Percentiles rank a stretch among this genome's conserved stretches.
phyloP scores from a whole-genome alignment of 30 jellyfish, hydroid and myxozoan genomes.

The Catostylus mosaicus region DNA sequence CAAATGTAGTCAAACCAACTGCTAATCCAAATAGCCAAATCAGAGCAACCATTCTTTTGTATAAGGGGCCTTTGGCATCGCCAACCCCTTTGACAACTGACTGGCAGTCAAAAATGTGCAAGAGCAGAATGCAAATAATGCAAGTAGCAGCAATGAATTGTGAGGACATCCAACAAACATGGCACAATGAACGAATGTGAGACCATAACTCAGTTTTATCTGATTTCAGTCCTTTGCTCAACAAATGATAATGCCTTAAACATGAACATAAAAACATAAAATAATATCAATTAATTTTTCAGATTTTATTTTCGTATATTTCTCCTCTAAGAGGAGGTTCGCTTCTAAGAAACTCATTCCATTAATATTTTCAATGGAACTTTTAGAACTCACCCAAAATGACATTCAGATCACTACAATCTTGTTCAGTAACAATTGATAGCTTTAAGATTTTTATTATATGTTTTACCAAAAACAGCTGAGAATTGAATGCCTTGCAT shows the following conservation, averaged over 20 bases:
- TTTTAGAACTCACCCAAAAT: no score
- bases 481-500: no score
- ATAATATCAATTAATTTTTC: no score
- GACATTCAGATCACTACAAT: no score
- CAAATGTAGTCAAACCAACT: neutral
- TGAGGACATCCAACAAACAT: conserved; percentile 25
- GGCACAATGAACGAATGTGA: conserved; percentile 2
- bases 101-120: conserved; percentile 14
- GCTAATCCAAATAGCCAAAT: conserved; percentile 3
- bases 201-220: neutral
- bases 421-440: no score
- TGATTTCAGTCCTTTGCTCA: neutral
- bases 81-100: neutral
- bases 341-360: no score
- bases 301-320: no score
- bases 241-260: conserved; percentile 6
- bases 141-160: conserved; percentile 17
- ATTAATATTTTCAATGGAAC: neutral
- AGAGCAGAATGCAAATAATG: conserved; percentile 12
- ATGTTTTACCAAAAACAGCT: no score
- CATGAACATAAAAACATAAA: neutral
- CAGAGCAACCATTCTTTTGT: neutral
- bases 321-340: no score
- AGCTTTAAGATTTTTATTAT: no score
- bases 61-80: neutral